A percentile compares a stretch with the other conserved stretches of the same genome.
These are phyloP conservation scores for Aphrocallistes beatrix DNA, from an alignment of 37 sponge, comb jelly and placozoan genomes.

Conservation along the genomic window DNA sequence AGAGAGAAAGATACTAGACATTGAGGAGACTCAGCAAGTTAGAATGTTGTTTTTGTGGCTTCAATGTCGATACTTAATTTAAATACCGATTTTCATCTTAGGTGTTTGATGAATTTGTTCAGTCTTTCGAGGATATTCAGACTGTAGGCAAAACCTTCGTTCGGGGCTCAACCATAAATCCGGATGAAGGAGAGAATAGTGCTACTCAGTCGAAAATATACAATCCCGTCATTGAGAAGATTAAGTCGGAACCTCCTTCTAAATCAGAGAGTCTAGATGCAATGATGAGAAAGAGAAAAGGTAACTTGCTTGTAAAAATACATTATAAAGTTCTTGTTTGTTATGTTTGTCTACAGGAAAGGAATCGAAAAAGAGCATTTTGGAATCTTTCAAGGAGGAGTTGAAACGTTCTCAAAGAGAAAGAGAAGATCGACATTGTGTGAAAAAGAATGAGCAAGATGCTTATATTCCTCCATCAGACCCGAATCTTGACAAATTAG, in stretches of 20 bases:
- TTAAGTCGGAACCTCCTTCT: neutral
- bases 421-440: neutral
- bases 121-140: slow-evolving; percentile 59
- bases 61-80: neutral
- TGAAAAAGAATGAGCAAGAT: neutral
- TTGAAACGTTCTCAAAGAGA: slow-evolving; percentile 38
- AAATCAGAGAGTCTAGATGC: too few species aligned
- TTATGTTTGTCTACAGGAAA: slow-evolving; percentile 36
- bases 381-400: slow-evolving; percentile 94
- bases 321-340: neutral
- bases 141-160: slow-evolving; percentile 75
- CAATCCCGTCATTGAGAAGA: neutral
- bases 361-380: slow-evolving; percentile 83
- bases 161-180: slow-evolving; percentile 69
- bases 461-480: neutral
- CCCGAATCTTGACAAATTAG: slow-evolving; percentile 37
- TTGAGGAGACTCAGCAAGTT: neutral
- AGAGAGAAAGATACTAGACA: slow-evolving; percentile 25
- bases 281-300: neutral
- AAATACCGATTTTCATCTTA: slow-evolving; percentile 26
- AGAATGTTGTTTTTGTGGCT: neutral
- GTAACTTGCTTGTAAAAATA: neutral
- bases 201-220: neutral
- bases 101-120: slow-evolving; percentile 88
- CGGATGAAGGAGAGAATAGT: slow-evolving; percentile 24